Evolutionary conservation across 2,113 vertebrate genomes (phyloP).

Genomic region (Ptilorrhoa leucosticta): DNA sequence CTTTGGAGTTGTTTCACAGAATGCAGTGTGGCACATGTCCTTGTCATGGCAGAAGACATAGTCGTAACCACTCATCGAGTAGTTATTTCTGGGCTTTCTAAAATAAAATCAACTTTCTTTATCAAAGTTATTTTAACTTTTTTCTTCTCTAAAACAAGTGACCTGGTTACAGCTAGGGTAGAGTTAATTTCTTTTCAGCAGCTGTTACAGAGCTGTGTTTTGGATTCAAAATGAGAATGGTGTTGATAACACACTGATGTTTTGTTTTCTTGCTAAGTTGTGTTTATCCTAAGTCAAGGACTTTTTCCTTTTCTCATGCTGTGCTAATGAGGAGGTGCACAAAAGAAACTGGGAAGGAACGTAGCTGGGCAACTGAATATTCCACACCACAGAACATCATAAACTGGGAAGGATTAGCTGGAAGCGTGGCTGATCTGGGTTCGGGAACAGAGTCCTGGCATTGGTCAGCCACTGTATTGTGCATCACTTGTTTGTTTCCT

Average conservation of each 20-base stretch:
- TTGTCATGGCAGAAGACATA: neutral
- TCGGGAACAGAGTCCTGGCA: neutral
- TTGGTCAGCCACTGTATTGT: neutral
- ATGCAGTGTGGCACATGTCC: neutral
- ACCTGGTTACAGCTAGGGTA: neutral
- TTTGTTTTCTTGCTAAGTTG: neutral
- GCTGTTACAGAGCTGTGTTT: neutral
- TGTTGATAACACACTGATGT: neutral
- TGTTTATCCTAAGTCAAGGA: neutral
- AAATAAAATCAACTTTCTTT: neutral
- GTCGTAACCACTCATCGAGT: neutral
- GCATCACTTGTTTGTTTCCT: neutral
- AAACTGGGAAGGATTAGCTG: neutral
- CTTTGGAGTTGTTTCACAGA: neutral
- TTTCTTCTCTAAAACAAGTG: neutral
- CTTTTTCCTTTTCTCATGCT: neutral
- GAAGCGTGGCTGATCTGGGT: accelerated
- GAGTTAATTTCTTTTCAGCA: neutral
- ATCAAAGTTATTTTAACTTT: neutral
- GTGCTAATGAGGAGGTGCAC: neutral
- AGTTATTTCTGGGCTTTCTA: neutral
- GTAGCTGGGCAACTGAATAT: neutral
- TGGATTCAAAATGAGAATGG: neutral
- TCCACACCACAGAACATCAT: neutral
- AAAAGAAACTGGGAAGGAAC: neutral